Conservation (phyloP, 2,888 invertebrate species). For the Ormyrus thymus region DNA sequence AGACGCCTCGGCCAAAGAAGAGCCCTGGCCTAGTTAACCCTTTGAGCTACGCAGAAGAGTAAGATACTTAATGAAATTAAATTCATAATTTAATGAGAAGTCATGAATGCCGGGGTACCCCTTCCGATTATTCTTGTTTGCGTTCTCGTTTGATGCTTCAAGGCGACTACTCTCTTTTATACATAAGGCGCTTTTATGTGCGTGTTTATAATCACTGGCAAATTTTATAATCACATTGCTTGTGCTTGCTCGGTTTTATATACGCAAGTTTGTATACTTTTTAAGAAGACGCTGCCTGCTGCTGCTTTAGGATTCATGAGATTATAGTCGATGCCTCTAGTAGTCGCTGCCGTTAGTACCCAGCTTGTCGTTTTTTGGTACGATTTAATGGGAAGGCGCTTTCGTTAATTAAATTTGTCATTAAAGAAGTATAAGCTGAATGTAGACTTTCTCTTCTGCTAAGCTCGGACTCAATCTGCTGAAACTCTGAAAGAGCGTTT, state of each 20-base stretch:
- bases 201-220: not conserved
- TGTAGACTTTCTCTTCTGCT: not conserved
- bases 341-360: too few relatives aligned
- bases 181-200: too few relatives aligned
- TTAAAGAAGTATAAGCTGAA: not conserved
- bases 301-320: not conserved
- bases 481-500: constrained; percentile 1
- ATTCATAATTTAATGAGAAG: constrained; percentile 48
- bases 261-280: not conserved
- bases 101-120: constrained; percentile 3
- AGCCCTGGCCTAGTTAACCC: constrained; percentile 45
- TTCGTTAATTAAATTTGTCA: constrained; percentile 39
- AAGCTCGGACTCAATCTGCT: not conserved
- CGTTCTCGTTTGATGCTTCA: too few relatives aligned
- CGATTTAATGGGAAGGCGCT: not conserved
- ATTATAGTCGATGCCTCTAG: too few relatives aligned
- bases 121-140: constrained; percentile 32
- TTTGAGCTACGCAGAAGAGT: constrained; percentile 22
- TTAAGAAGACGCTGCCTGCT: not conserved
- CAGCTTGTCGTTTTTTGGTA: not conserved
- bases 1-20: not conserved
- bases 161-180: too few relatives aligned
- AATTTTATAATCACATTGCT: constrained; percentile 4
- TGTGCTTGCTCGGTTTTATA: not conserved
- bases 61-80: constrained; percentile 39